Conservation (phyloP, 2,113 vertebrate genomes). For the Mirza zaza region DNA sequence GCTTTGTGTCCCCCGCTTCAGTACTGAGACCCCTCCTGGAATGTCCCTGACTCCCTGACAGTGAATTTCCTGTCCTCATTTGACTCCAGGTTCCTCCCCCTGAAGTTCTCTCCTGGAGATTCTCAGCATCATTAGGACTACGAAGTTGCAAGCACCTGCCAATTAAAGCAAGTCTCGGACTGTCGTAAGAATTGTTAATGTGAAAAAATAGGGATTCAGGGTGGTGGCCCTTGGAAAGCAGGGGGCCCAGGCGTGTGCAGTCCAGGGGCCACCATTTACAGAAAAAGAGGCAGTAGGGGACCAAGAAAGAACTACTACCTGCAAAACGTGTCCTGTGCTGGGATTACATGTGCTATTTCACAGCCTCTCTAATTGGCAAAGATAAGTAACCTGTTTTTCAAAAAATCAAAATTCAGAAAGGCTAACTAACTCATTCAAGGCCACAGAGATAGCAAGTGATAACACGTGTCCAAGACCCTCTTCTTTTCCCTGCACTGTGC, state of each 20-base stretch:
- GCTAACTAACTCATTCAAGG: not conserved
- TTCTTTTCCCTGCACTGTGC: not conserved
- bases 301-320: not conserved
- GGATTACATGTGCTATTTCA: not conserved
- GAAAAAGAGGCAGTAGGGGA: not conserved
- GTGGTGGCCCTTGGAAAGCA: not conserved
- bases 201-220: not conserved
- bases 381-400: not conserved
- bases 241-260: not conserved
- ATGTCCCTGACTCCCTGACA: not conserved
- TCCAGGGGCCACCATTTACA: not conserved
- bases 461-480: not conserved
- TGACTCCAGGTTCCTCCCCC: not conserved
- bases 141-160: not conserved
- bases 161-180: not conserved
- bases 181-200: not conserved
- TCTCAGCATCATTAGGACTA: not conserved
- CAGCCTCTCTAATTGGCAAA: not conserved
- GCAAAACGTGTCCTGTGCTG: not conserved
- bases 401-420: slow-evolving; percentile 32
- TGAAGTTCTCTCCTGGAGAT: not conserved
- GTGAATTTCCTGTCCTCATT: not conserved
- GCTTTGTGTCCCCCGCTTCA: not conserved
- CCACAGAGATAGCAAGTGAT: not conserved
- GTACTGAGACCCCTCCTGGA: not conserved